Base-by-base conservation (phyloP, 2,113 vertebrate genomes). In the Lichenostomus cassidix region DNA sequence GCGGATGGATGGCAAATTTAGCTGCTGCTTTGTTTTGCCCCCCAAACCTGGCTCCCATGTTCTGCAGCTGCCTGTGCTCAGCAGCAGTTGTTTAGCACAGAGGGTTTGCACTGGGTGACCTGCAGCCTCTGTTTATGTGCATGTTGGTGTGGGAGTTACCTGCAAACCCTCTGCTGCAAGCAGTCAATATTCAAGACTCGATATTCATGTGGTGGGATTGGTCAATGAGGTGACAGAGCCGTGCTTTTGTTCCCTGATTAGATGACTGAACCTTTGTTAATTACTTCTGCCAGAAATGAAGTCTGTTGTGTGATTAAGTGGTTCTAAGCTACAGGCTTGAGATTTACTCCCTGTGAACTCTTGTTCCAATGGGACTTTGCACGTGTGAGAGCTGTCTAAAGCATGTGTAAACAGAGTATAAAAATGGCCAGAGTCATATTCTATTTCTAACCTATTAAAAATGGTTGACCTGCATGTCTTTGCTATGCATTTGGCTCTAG, bases 211-310 rank as follows among this genome's bases (percentile, higher is more conserved):
- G 92, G 90, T 87, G 83, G 52, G 92, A 95, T 82, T 96, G 92
- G 94, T 97, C 96, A 96, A 87, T 92, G 89, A 96, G 78, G 94
- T 95, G 93, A 83, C 90, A 90, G 87, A 95, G 65, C 83, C 6
- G 16, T 97, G 87, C 93, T 87, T 96, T 89, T 97, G 83, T 95
- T 93, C 92, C 89, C 76, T 92, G 94, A 95, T 93, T 93, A 96
- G 94, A 90, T 95, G 90, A 89, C 90, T 95, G 95, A 96, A 94
- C 92, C 90, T 95, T 94, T 96, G 95, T 95, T 97, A 97, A 97
- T 97, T 97, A 97, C 96, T 97, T 96, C 96, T 97, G 95, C 96
- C 95, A 97, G 93, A 85, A 96, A 96, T 96, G 89, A 96, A 97
- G 95, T 96, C 93, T 77, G 94, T 84, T 95, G 83, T 93, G 94